phyloP scores from a whole-genome alignment of 2,113 vertebrate species.

The Tragelaphus strepsiceros region DNA sequence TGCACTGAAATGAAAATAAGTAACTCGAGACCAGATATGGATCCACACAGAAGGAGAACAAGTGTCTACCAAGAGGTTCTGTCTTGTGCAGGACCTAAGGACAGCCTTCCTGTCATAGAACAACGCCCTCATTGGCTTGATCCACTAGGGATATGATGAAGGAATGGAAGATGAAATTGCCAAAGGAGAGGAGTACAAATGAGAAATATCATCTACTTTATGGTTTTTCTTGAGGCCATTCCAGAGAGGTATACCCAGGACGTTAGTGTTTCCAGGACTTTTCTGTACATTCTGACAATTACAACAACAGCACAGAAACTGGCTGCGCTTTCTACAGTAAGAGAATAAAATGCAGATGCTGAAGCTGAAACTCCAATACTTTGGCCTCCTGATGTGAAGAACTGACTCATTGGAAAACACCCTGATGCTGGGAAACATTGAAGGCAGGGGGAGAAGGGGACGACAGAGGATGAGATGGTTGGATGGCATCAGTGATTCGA shows the following conservation, averaged over 20 bases:
- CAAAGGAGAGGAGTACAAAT: neutral
- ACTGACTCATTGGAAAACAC: neutral
- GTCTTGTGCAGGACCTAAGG: neutral
- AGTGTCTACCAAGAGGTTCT: neutral
- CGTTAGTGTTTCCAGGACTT: neutral
- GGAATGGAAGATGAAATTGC: neutral
- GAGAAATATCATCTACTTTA: neutral
- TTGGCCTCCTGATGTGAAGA: neutral
- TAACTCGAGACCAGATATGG: neutral
- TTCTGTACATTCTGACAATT: neutral
- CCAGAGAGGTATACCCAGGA: neutral
- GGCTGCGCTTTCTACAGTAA: neutral
- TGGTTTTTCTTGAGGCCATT: neutral
- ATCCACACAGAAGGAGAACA: neutral
- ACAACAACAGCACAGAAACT: neutral
- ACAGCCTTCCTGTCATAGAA: neutral
- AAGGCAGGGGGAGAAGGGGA: neutral
- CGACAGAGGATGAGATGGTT: neutral
- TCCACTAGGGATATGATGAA: neutral
- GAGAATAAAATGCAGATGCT: neutral
- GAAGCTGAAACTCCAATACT: neutral
- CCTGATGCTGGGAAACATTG: neutral
- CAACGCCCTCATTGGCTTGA: neutral
- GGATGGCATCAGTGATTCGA: neutral
- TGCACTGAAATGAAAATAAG: neutral